Evolutionary conservation across 2,113 vertebrate genomes (phyloP).

Genomic region (Aleadryas rufinucha): DNA sequence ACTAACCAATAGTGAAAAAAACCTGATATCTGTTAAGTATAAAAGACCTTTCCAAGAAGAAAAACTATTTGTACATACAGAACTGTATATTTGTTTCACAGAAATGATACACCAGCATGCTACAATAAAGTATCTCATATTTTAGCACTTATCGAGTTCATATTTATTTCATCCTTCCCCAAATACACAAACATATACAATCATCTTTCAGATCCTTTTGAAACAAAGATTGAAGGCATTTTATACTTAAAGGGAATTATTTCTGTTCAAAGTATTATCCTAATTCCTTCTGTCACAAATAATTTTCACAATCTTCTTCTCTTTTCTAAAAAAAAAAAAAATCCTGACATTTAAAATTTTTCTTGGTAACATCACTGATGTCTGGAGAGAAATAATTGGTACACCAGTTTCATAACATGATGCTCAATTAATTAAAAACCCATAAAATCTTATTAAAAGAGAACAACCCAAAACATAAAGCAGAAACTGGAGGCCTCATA

Average conservation of each 20-base stretch:
- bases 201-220: background rate
- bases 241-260: background rate
- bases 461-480: background rate
- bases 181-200: background rate
- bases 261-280: background rate
- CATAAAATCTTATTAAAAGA: background rate
- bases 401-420: slow-evolving; percentile 10
- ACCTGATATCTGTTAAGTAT: background rate
- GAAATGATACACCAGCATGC: background rate
- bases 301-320: background rate
- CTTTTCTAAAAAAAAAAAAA: background rate
- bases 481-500: background rate
- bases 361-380: background rate
- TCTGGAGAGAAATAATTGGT: slow-evolving; percentile 16
- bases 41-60: background rate
- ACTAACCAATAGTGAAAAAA: background rate
- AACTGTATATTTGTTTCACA: background rate
- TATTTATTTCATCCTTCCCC: background rate
- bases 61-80: background rate
- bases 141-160: background rate
- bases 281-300: background rate
- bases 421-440: slow-evolving; percentile 28
- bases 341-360: background rate
- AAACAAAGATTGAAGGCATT: background rate
- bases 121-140: background rate